These are phyloP conservation scores for Molorchus minor DNA, from an alignment of 2,888 invertebrate genomes.

Conservation along the genomic window DNA sequence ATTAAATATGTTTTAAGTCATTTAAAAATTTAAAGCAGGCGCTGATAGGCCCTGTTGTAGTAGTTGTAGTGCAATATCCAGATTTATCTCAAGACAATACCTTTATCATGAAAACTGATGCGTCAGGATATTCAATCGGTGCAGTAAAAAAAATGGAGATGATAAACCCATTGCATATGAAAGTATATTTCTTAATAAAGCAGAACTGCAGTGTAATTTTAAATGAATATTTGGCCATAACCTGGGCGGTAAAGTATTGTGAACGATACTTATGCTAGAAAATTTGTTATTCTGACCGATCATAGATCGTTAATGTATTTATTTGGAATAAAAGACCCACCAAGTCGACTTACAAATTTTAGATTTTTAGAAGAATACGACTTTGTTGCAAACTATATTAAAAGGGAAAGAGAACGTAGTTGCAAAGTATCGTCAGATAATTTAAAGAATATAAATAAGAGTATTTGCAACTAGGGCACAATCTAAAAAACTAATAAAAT, in stretches of 20 bases:
- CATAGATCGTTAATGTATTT: constrained; percentile 16
- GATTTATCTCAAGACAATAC: constrained; percentile 11
- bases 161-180: constrained; percentile 32
- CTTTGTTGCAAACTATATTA: too few species aligned
- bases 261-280: constrained; percentile 12
- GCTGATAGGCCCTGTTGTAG: constrained; percentile 14
- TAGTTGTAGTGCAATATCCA: constrained; percentile 16
- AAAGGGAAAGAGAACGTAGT: too few species aligned
- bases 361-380: too few species aligned
- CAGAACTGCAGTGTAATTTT: not conserved
- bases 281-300: constrained; percentile 10
- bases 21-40: too few species aligned
- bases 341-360: too few species aligned
- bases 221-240: not conserved
- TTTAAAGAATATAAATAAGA: too few species aligned
- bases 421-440: too few species aligned
- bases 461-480: too few species aligned
- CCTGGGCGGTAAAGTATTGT: constrained; percentile 11
- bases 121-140: constrained; percentile 26
- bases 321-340: too few species aligned
- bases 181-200: constrained; percentile 31
- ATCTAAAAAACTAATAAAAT: too few species aligned
- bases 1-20: constrained; percentile 21
- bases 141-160: constrained; percentile 21
- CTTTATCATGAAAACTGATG: constrained; percentile 30